A percentile compares a stretch with the other conserved stretches of the same genome.
Evolutionary conservation across 2,888 invertebrate species (phyloP).

Genomic region (Plebejus anna): DNA sequence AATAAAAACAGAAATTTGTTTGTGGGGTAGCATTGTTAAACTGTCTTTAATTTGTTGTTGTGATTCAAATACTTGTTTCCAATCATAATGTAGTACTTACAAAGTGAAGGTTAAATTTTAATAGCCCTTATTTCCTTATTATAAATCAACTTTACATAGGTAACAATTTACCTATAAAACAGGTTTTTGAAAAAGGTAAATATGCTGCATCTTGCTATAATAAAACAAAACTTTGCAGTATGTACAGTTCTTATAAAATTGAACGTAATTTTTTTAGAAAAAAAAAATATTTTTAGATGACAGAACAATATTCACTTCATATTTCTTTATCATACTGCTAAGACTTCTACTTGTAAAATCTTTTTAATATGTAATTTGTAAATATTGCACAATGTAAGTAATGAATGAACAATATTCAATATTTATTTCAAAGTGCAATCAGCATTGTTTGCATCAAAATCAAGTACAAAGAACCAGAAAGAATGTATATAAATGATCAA

Average conservation of each 20-base stretch:
- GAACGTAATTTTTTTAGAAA: too few relatives aligned
- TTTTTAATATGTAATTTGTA: too few relatives aligned
- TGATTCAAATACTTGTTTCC: too few relatives aligned
- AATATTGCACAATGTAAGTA: background rate
- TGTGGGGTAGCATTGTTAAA: too few relatives aligned
- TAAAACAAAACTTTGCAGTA: background rate
- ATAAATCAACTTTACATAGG: background rate
- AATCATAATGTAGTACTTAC: too few relatives aligned
- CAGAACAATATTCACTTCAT: too few relatives aligned
- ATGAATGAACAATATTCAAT: background rate
- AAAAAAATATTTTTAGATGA: too few relatives aligned
- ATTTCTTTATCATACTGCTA: too few relatives aligned
- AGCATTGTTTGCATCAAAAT: background rate
- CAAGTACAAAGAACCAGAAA: background rate
- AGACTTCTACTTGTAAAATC: too few relatives aligned
- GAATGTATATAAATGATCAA: background rate
- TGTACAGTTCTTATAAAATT: background rate
- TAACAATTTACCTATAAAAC: background rate
- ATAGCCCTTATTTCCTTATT: slow-evolving; percentile 3
- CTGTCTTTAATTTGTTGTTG: too few relatives aligned
- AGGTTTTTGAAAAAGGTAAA: background rate
- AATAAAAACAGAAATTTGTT: too few relatives aligned
- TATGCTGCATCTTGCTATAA: background rate
- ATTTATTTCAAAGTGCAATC: background rate
- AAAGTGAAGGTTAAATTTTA: background rate